These are phyloP conservation scores for Propithecus deckenii DNA, from an alignment of 2,797 vertebrate species.

Conservation along the genomic window DNA sequence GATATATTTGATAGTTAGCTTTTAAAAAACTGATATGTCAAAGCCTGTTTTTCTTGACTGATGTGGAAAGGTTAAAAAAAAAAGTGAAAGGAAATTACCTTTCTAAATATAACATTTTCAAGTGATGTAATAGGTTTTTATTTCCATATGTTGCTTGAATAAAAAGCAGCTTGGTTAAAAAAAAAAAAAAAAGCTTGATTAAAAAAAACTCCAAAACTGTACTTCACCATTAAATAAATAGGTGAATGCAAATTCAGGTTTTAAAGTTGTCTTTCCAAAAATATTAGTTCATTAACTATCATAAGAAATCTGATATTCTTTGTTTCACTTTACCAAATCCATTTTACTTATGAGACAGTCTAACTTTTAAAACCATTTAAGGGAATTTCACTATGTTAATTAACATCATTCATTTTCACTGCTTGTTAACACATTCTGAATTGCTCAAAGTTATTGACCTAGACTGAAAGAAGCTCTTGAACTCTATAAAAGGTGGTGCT, in stretches of 20 bases:
- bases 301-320: background rate
- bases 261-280: background rate
- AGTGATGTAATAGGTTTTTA: conserved; percentile 60
- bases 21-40: conserved; percentile 56
- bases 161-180: conserved; percentile 10
- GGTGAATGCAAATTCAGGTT: conserved; percentile 49
- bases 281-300: conserved; percentile 5
- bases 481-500: background rate
- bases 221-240: background rate
- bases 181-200: background rate
- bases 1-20: conserved; percentile 55
- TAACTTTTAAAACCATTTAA: conserved; percentile 34
- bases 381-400: background rate
- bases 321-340: background rate
- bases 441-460: background rate
- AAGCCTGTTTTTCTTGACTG: conserved; percentile 62
- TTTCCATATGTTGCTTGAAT: conserved; percentile 71
- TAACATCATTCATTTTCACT: background rate
- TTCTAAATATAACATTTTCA: conserved; percentile 72
- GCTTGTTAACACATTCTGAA: background rate
- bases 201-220: background rate
- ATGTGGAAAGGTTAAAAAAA: conserved; percentile 60
- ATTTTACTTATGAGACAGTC: background rate
- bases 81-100: conserved; percentile 77
- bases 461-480: background rate